Percentiles rank a stretch among this genome's conserved stretches.
Evolutionary conservation across 2,797 vertebrate genomes (phyloP).

Genomic region (Tinamus major): DNA sequence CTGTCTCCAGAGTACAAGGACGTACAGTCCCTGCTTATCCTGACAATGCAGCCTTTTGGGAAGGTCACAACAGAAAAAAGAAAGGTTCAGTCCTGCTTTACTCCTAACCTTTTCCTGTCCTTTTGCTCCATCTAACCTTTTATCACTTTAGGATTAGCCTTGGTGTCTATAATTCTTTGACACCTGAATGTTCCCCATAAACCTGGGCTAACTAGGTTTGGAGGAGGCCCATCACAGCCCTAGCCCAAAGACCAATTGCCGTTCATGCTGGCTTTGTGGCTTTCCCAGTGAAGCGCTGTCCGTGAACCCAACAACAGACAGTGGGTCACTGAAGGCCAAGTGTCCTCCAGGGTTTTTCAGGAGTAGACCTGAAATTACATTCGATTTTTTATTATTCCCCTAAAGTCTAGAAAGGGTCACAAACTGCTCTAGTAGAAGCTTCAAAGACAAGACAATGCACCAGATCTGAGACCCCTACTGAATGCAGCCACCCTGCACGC

Average conservation of each 20-base stretch:
- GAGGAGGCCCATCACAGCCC: neutral
- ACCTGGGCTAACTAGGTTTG: neutral
- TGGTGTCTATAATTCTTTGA: neutral
- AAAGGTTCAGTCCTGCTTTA: neutral
- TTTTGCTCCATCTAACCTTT: neutral
- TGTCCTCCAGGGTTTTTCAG: neutral
- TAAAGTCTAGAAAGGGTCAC: neutral
- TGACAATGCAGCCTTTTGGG: neutral
- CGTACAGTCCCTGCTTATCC: neutral
- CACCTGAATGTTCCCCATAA: neutral
- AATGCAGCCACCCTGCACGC: neutral
- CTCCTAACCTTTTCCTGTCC: neutral
- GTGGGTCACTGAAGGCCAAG: neutral
- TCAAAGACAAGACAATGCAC: neutral
- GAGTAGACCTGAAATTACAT: neutral
- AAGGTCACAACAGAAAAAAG: neutral
- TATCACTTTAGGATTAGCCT: neutral
- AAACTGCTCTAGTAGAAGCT: neutral
- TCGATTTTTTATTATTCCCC: neutral
- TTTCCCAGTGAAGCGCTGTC: neutral
- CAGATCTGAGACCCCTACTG: neutral
- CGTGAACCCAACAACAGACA: neutral
- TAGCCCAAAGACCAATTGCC: fast-evolving
- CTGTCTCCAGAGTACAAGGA: neutral
- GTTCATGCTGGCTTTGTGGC: neutral